Conservation (phyloP, 2,113 vertebrate species). For the Eclectus roratus region DNA sequence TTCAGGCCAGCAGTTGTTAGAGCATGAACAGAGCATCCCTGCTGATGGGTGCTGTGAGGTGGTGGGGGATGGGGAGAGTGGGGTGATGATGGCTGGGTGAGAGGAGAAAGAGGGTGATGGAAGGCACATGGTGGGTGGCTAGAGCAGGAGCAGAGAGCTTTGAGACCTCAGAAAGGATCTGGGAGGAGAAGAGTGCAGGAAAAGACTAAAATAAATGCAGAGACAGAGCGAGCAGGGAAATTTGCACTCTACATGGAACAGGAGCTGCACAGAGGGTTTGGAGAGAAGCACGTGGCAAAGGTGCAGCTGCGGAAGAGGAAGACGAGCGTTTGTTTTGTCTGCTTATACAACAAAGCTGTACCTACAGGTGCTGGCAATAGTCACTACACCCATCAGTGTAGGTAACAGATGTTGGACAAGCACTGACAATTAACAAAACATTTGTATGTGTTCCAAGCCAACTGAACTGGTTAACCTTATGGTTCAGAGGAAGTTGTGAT, state of each 20-base stretch:
- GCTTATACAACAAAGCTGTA: background rate
- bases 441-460: background rate
- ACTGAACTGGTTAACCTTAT: background rate
- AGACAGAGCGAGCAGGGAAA: background rate
- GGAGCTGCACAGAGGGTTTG: background rate
- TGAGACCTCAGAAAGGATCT: background rate
- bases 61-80: accelerated
- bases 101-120: accelerated
- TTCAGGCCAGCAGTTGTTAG: background rate
- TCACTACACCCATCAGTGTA: background rate
- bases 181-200: background rate
- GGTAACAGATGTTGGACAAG: background rate
- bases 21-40: background rate
- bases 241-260: background rate
- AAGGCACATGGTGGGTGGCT: accelerated
- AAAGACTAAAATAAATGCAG: background rate
- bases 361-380: background rate
- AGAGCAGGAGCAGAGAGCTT: background rate
- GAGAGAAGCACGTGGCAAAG: background rate
- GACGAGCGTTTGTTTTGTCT: background rate
- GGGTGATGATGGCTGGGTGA: background rate
- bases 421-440: background rate
- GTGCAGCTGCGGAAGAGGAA: background rate
- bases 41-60: accelerated
- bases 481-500: background rate